Conservation (phyloP, 1,140 invertebrate genomes). For the Aphis gossypii region DNA sequence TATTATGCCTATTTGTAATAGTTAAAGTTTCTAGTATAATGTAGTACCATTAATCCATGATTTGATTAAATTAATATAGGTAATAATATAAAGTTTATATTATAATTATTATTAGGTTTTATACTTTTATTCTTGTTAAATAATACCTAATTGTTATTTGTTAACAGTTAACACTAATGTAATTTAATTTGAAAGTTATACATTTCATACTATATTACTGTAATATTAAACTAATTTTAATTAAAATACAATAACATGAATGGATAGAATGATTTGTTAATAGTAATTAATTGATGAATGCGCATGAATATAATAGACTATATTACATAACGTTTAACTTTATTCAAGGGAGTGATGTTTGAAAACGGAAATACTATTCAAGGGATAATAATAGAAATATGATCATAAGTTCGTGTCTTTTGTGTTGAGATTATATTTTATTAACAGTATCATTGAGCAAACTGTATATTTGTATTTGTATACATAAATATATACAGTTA, state of each 20-base stretch:
- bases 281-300: constrained; percentile 19
- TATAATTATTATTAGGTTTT: background rate
- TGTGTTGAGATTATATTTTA: constrained; percentile 1
- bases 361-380: constrained; percentile 39
- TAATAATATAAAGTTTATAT: background rate
- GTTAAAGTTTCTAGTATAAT: background rate
- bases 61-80: background rate
- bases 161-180: background rate
- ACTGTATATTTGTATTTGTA: background rate
- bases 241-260: constrained; percentile 7
- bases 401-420: background rate
- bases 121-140: background rate
- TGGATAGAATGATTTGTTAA: constrained; percentile 14
- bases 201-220: background rate
- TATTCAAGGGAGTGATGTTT: background rate
- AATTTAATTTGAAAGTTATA: background rate
- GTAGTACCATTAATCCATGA: background rate
- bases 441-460: constrained; percentile 8
- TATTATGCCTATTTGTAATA: background rate
- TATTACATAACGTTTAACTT: background rate
- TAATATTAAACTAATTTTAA: constrained; percentile 28
- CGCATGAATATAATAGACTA: constrained; percentile 18
- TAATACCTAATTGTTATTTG: background rate
- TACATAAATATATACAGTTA: background rate
- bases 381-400: constrained; percentile 15